Conservation (phyloP, 2,113 vertebrate genomes). For the Glaucomys volans region DNA sequence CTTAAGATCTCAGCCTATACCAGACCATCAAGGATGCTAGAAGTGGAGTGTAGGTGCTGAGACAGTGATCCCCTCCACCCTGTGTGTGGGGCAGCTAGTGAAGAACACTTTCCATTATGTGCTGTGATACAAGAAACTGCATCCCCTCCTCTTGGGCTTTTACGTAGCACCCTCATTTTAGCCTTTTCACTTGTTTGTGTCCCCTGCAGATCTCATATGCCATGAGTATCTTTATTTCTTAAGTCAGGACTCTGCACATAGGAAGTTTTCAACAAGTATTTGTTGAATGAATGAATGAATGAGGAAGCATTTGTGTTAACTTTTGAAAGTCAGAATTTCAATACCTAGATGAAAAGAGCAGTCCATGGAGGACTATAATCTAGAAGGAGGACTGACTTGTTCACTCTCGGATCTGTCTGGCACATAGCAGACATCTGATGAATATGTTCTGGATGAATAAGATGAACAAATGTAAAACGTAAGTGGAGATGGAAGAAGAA, state of each 20-base stretch:
- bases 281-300: neutral
- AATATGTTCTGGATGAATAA: conserved; percentile 8
- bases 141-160: neutral
- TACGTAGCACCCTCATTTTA: neutral
- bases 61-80: neutral
- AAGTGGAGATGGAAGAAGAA: neutral
- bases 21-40: neutral
- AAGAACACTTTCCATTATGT: neutral
- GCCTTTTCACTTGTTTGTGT: neutral
- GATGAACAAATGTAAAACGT: neutral
- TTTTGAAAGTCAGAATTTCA: conserved; percentile 22
- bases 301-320: conserved; percentile 24
- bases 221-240: neutral
- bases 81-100: neutral
- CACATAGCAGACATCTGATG: neutral
- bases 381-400: neutral
- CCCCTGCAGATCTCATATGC: neutral
- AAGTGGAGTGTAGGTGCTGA: neutral
- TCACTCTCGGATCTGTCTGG: neutral
- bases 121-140: neutral
- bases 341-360: neutral
- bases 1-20: neutral
- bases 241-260: neutral
- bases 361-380: neutral
- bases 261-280: neutral